A percentile compares a stretch with the other conserved stretches of the same genome.
Evolutionary conservation across 2,113 vertebrate genomes (phyloP).

Genomic region (Solenodon paradoxus): DNA sequence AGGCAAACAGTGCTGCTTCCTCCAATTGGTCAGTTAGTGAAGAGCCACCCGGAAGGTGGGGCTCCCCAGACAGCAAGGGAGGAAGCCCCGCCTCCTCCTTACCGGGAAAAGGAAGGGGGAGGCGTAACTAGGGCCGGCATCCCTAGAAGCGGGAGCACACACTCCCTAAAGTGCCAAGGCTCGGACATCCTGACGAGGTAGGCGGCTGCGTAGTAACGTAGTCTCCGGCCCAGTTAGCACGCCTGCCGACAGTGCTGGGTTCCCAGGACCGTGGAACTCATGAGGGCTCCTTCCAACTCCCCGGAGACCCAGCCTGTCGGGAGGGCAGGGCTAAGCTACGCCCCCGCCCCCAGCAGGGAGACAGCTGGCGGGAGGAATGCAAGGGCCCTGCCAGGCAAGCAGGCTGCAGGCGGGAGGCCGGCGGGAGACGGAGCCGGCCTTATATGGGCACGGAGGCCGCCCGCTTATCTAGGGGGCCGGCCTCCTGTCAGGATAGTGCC

Average conservation of each 20-base stretch:
- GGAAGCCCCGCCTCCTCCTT: conserved; percentile 66
- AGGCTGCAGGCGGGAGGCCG: conserved; percentile 83
- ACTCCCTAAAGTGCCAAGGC: conserved; percentile 10
- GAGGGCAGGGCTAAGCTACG: conserved; percentile 60
- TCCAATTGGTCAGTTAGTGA: conserved; percentile 50
- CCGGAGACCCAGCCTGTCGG: neutral
- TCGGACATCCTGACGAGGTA: conserved; percentile 33
- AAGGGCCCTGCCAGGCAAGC: conserved; percentile 71
- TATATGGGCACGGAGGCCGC: conserved; percentile 98
- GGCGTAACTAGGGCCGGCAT: conserved; percentile 53
- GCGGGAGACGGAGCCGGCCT: conserved; percentile 95
- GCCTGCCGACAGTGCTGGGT: neutral
- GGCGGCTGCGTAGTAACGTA: conserved; percentile 24
- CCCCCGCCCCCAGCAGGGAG: conserved; percentile 68
- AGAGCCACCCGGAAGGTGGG: conserved; percentile 63
- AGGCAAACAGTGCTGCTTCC: conserved; percentile 71
- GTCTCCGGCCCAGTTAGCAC: neutral
- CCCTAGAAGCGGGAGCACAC: conserved; percentile 23
- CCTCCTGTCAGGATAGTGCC: conserved; percentile 65
- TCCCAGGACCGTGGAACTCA: conserved; percentile 42
- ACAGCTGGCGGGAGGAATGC: conserved; percentile 78
- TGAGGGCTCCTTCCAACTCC: conserved; percentile 43
- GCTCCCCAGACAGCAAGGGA: conserved; percentile 33
- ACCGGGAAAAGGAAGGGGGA: conserved; percentile 69
- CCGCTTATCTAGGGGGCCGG: conserved; percentile 96